Evolutionary conservation across 2,797 vertebrate species (phyloP).

Genomic region (Naso thynnoides): DNA sequence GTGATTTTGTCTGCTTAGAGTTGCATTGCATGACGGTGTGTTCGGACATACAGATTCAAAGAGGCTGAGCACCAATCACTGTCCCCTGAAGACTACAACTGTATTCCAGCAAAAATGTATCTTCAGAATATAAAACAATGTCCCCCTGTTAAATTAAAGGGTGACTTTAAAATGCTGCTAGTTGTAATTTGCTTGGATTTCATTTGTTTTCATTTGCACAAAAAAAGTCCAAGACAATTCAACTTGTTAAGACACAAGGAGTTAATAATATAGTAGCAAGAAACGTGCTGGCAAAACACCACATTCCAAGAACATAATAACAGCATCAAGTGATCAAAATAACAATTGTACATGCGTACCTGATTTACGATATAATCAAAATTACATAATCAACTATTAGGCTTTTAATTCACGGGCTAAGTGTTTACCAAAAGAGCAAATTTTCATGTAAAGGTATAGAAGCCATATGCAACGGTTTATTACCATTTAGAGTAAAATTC

Average conservation of each 20-base stretch:
- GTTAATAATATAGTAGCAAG: not conserved
- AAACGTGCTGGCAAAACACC: not conserved
- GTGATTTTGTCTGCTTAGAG: conserved; percentile 33
- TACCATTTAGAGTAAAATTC: too few relatives aligned
- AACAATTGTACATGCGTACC: not conserved
- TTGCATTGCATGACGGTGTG: conserved; percentile 25
- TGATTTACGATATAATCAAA: not conserved
- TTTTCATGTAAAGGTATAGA: too few relatives aligned
- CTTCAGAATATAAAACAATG: not conserved
- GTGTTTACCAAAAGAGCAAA: not conserved
- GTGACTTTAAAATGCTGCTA: not conserved
- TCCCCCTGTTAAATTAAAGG: not conserved
- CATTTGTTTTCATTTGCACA: not conserved
- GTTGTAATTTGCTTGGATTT: not conserved
- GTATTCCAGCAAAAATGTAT: not conserved
- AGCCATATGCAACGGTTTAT: too few relatives aligned
- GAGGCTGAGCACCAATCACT: conserved; percentile 15
- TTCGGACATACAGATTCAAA: conserved; percentile 32
- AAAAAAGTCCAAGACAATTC: too few relatives aligned
- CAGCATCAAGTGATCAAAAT: not conserved
- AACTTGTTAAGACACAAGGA: not conserved
- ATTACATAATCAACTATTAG: conserved; percentile 6
- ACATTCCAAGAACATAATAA: not conserved
- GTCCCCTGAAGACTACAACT: not conserved
- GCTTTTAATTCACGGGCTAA: not conserved